A percentile compares a stretch with the other conserved stretches of the same genome.
Evolutionary conservation across 2,113 vertebrate species (phyloP).

Genomic region (Channa argus): DNA sequence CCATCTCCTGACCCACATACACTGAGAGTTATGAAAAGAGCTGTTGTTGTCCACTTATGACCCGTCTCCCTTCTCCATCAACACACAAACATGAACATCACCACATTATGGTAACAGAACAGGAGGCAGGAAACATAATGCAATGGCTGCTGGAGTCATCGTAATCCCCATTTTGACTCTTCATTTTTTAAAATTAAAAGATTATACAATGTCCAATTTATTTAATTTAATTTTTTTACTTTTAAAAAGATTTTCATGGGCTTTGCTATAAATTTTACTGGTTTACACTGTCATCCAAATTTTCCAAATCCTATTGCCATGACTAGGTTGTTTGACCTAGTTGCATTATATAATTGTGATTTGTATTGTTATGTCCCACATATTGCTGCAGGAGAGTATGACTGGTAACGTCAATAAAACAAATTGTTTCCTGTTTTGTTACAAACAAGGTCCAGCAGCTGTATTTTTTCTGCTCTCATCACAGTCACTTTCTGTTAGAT

Average conservation of each 20-base stretch:
- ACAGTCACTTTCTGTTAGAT: constrained; percentile 40
- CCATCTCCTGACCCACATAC: constrained; percentile 66
- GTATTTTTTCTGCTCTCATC: constrained; percentile 23
- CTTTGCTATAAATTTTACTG: background rate
- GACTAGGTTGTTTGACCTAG: constrained; percentile 47
- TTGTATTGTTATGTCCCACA: constrained; percentile 39
- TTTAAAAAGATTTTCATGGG: too few relatives aligned
- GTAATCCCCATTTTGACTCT: constrained; percentile 32
- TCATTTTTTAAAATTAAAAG: constrained; percentile 31
- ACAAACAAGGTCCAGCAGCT: constrained; percentile 45
- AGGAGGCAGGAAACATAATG: constrained; percentile 10
- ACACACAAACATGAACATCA: constrained; percentile 1
- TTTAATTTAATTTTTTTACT: too few relatives aligned
- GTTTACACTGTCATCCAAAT: too few relatives aligned
- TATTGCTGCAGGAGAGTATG: constrained; percentile 33
- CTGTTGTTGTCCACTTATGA: constrained; percentile 63
- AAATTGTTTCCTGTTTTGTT: constrained; percentile 30
- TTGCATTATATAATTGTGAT: constrained; percentile 48
- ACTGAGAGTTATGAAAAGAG: constrained; percentile 68
- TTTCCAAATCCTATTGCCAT: background rate
- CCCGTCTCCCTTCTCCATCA: background rate
- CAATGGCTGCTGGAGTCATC: constrained; percentile 4
- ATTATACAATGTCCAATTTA: constrained; percentile 1
- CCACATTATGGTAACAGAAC: constrained; percentile 10
- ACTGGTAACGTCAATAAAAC: constrained; percentile 30